Evolutionary conservation across 1,140 invertebrate species (phyloP).

Genomic region (Mya arenaria): DNA sequence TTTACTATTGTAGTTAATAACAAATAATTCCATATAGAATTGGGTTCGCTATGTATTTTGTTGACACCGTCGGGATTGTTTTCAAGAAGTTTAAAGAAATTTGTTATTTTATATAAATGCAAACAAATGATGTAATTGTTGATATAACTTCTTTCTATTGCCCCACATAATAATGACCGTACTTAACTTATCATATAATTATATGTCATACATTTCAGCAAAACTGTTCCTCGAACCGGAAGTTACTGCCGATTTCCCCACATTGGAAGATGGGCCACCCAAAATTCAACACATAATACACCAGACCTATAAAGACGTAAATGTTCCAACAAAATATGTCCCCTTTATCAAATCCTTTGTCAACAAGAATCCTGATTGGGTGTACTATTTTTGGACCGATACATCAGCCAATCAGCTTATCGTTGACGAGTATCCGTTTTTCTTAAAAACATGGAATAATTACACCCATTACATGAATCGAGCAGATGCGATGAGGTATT

Average conservation of each 20-base stretch:
- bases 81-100: no score
- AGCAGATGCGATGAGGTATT: constrained; percentile 70
- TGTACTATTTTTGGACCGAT: constrained; percentile 75
- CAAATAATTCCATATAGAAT: no score
- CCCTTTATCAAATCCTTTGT: constrained; percentile 67
- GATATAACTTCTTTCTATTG: no score
- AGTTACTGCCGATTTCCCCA: constrained; percentile 47
- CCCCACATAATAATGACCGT: no score
- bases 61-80: no score
- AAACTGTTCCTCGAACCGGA: constrained; percentile 25
- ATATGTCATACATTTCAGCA: no score
- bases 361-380: constrained; percentile 67
- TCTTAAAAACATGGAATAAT: constrained; percentile 63
- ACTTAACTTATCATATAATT: no score
- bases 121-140: no score
- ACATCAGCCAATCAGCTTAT: constrained; percentile 64
- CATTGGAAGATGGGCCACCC: not conserved
- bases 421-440: constrained; percentile 60
- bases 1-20: no score
- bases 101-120: no score
- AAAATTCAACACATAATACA: constrained; percentile 73
- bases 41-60: no score
- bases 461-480: constrained; percentile 60
- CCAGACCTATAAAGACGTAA: constrained; percentile 68
- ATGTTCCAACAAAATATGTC: constrained; percentile 60